phyloP scores from a whole-genome alignment of 2,797 vertebrate genomes.

The Pipistrellus nathusii region DNA sequence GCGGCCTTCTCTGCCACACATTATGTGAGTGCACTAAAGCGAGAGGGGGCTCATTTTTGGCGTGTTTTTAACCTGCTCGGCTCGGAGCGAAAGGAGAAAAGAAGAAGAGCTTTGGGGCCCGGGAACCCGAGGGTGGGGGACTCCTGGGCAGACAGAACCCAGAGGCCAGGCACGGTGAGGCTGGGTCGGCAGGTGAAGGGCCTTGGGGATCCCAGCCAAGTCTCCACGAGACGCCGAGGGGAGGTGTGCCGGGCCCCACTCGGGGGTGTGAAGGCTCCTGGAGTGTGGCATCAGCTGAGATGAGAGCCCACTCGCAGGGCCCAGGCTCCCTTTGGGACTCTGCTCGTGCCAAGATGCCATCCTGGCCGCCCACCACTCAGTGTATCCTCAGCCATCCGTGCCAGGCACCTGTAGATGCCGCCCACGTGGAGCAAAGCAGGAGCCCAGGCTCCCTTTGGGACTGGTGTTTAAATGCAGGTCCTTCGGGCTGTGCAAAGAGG shows the following conservation, averaged over 20 bases:
- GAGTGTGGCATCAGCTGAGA: no score
- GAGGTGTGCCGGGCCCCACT: background rate
- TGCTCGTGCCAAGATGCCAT: no score
- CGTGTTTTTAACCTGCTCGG: conserved; percentile 75
- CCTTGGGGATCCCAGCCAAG: background rate
- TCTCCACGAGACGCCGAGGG: background rate
- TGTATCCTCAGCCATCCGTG: no score
- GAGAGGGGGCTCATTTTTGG: conserved; percentile 77
- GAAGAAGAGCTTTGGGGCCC: conserved; percentile 69
- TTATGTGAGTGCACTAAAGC: conserved; percentile 72
- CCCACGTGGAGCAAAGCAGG: no score
- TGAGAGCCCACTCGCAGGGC: no score
- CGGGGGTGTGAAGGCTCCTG: background rate
- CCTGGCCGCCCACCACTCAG: no score
- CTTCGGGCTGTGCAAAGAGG: no score
- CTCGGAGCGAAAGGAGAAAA: conserved; percentile 73
- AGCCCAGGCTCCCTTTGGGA: no score
- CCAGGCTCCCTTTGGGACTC: no score
- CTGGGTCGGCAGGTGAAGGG: background rate
- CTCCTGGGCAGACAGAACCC: background rate
- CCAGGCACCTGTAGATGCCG: no score
- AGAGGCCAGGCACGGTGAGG: conserved; percentile 20
- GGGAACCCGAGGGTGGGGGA: conserved; percentile 22
- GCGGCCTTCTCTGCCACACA: conserved; percentile 70
- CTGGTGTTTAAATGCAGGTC: no score